These are phyloP conservation scores for Corella eumyota DNA, from an alignment of 23 tunicate species.

Conservation along the genomic window DNA sequence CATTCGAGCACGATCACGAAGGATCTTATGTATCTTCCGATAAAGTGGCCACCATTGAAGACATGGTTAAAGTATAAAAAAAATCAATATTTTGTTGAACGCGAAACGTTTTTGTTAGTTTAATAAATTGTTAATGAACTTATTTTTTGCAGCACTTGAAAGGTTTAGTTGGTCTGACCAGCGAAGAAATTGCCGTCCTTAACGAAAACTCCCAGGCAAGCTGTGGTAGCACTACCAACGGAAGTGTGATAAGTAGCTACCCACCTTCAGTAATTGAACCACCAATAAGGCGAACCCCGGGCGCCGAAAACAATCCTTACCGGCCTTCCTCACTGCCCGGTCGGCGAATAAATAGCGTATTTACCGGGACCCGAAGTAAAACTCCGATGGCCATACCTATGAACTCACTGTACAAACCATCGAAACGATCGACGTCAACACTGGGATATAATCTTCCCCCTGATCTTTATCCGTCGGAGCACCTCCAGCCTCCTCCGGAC, in stretches of 20 bases:
- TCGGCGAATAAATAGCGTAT: constrained; percentile 13
- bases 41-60: constrained; percentile 10
- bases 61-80: constrained; percentile 11
- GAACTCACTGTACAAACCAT: constrained; percentile 5
- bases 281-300: constrained; percentile 1
- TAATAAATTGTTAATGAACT: too few relatives aligned
- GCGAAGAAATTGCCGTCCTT: constrained; percentile 57
- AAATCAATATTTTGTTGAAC: not conserved
- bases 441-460: constrained; percentile 1
- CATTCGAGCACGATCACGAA: not conserved
- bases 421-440: not conserved
- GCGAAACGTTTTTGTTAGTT: not conserved
- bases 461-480: constrained; percentile 13
- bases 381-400: constrained; percentile 33
- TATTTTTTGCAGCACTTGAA: constrained; percentile 38
- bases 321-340: constrained; percentile 61
- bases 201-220: constrained; percentile 22
- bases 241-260: constrained; percentile 8
- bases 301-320: not conserved
- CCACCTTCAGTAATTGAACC: constrained; percentile 16
- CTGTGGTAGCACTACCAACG: constrained; percentile 18
- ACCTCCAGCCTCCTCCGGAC: constrained; percentile 30
- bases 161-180: constrained; percentile 62
- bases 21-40: not conserved
- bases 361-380: constrained; percentile 6